phyloP scores from a whole-genome alignment of 1,140 invertebrate genomes.

The Drosophila lacteicornis region DNA sequence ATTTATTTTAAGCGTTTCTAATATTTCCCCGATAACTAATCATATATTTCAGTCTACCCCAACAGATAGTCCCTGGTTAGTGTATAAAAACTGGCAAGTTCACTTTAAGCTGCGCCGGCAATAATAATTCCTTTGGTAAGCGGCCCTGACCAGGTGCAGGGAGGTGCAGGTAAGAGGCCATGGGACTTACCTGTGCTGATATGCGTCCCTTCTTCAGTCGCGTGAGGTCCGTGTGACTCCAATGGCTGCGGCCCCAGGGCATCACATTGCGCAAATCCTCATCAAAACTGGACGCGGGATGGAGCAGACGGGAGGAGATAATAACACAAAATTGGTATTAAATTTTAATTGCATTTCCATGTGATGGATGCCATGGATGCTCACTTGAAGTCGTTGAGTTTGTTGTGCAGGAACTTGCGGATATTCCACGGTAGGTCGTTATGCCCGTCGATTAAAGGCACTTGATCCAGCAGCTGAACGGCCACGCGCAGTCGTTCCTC shows the following conservation, averaged over 20 bases:
- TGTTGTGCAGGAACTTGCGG: constrained; percentile 93
- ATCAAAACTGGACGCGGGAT: constrained; percentile 85
- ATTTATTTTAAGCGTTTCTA: too few species aligned
- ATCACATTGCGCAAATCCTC: constrained; percentile 90
- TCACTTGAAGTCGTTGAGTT: constrained; percentile 92
- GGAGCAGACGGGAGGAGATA: constrained; percentile 1
- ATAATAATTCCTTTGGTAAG: constrained; percentile 25
- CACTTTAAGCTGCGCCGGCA: constrained; percentile 13
- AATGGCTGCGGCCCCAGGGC: constrained; percentile 91
- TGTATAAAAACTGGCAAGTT: constrained; percentile 12
- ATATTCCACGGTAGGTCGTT: constrained; percentile 97
- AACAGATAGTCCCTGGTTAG: not conserved
- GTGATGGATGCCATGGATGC: constrained; percentile 25
- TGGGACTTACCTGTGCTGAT: constrained; percentile 90
- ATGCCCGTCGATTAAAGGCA: constrained; percentile 91
- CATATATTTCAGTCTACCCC: not conserved
- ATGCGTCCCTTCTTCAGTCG: constrained; percentile 92
- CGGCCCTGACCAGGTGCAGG: not conserved
- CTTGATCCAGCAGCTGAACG: constrained; percentile 87
- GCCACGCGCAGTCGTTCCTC: constrained; percentile 88
- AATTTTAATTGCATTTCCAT: constrained; percentile 61
- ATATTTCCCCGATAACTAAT: too few species aligned
- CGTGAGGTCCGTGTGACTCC: constrained; percentile 94
- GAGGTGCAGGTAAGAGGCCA: not conserved
- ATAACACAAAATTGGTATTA: constrained; percentile 46